Evolutionary conservation across 2,113 vertebrate species (phyloP), one percentile per base, ranked within the genome.

Genomic region (Probosciger aterrimus): DNA sequence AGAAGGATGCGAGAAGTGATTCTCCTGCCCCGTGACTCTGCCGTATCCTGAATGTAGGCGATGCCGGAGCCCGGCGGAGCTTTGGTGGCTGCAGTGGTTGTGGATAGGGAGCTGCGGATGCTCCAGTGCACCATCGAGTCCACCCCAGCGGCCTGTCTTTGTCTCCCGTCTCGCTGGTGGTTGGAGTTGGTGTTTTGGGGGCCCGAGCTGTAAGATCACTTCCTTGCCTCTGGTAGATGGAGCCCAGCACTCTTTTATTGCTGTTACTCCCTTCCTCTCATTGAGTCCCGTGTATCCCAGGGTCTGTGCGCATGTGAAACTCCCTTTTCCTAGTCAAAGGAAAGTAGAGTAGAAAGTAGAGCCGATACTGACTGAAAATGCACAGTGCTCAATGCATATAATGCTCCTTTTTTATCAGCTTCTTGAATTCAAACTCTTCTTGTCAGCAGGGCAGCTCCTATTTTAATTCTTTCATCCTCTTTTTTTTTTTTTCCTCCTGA

Each of bases 391-490:
- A 82, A 95, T 94, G 95, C 96, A 95, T 95, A 96, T 93, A 93
- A 96, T 96, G 96, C 96, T 96, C 93, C 83, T 96, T 95, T 97
- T 97, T 97, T 96, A 96, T 95, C 93, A 89, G 96, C 96, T 96
- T 94, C 95, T 95, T 91, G 83, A 95, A 93, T 83, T 93, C 95
- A 71, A 78, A 95, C 91, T 96, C 93, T 94, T 96, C 95, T 96
- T 94, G 95, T 96, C 96, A 96, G 96, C 96, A 96, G 92, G 92
- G 94, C 92, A 96, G 96, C 96, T 96, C 96, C 81, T 92, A 85
- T 96, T 96, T 96, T 96, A 94, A 97, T 94, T 96, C 96, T 91
- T 94, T 95, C 82, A 96, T 86, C 93, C 94, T 95, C n/a, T 35
- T 35, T 35, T 59, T 57, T n/a, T 57, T 59, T 57, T 33, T 94